Conservation (phyloP, 2,113 vertebrate species). For the Sciurus niger region DNA sequence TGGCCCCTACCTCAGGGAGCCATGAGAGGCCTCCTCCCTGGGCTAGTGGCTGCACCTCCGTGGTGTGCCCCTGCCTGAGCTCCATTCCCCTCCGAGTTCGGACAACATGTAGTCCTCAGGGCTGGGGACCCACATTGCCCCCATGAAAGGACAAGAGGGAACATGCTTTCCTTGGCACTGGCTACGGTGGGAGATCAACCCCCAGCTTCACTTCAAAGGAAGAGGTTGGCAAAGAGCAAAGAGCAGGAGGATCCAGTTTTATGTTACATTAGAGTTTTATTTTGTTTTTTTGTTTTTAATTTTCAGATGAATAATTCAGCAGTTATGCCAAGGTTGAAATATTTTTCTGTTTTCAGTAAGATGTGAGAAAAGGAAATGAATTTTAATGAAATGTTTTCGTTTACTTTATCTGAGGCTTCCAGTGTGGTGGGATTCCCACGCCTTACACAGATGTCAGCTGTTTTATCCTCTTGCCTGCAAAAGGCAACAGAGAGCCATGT, state of each 20-base stretch:
- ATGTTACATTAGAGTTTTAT: background rate
- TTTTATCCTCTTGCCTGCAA: constrained; percentile 41
- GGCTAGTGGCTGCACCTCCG: accelerated
- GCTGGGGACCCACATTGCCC: background rate
- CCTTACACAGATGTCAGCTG: constrained; percentile 70
- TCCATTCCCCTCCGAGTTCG: background rate
- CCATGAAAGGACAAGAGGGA: background rate
- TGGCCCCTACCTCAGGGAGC: background rate
- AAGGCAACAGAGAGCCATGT: background rate
- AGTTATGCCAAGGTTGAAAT: constrained; percentile 83
- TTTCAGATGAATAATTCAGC: constrained; percentile 85
- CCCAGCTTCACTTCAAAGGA: background rate
- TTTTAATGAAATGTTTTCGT: constrained; percentile 85
- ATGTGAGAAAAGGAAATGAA: constrained; percentile 85
- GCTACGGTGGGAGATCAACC: background rate
- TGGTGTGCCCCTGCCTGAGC: background rate
- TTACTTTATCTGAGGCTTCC: constrained; percentile 81
- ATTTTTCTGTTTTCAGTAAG: constrained; percentile 84
- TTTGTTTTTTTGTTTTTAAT: constrained; percentile 68
- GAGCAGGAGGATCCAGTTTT: background rate
- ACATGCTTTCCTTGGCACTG: accelerated
- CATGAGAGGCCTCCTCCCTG: background rate
- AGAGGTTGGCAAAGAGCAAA: background rate
- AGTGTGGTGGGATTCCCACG: constrained; percentile 74
- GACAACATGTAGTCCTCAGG: accelerated